Conservation (phyloP, 2,797 vertebrate species). For the Sebastolobus altivelis region DNA sequence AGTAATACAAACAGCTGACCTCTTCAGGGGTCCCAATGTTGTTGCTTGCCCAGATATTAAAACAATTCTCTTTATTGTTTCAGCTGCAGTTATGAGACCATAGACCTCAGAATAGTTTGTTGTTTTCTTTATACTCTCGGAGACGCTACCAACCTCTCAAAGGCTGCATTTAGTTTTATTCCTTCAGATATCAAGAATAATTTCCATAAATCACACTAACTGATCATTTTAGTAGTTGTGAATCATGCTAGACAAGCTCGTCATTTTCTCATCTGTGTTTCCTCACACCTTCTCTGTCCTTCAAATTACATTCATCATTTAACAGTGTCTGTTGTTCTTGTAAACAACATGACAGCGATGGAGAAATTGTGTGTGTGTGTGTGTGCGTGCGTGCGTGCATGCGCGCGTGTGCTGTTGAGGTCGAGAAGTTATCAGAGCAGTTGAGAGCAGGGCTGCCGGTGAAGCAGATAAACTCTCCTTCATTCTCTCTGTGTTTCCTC, state of each 20-base stretch:
- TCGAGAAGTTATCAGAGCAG: conserved; percentile 37
- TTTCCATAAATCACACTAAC: too few species aligned
- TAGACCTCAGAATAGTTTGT: background rate
- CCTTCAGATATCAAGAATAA: too few species aligned
- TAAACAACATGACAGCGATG: too few species aligned
- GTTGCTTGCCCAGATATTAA: too few species aligned
- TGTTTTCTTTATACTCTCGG: background rate
- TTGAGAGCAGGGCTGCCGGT: conserved; percentile 22
- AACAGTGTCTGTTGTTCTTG: too few species aligned
- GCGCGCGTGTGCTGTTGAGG: background rate
- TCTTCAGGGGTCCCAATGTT: too few species aligned
- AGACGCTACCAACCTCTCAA: background rate
- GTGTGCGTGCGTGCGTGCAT: background rate
- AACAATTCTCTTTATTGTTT: background rate
- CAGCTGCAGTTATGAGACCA: background rate
- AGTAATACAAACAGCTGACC: background rate
- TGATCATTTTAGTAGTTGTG: too few species aligned
- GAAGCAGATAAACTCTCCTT: conserved; percentile 39
- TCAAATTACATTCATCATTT: too few species aligned
- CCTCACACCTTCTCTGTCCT: too few species aligned
- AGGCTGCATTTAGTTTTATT: background rate
- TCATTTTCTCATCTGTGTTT: too few species aligned
- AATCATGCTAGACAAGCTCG: too few species aligned
- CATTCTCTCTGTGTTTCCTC: conserved; percentile 11
- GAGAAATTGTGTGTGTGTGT: background rate